phyloP scores from a whole-genome alignment of 2,888 invertebrate species.

The Danaus chrysippus region DNA sequence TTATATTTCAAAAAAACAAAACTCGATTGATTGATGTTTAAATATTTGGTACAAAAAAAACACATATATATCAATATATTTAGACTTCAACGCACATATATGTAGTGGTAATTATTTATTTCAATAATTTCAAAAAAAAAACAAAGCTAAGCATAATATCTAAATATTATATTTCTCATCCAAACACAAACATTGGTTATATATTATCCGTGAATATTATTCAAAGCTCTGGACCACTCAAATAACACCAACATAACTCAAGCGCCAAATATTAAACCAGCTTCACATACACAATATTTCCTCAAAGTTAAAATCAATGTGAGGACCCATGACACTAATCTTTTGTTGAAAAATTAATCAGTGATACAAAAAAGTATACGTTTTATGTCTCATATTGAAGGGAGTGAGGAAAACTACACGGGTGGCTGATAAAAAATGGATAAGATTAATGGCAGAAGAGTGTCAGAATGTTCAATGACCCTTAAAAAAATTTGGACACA shows the following conservation, averaged over 20 bases:
- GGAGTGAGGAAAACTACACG: neutral
- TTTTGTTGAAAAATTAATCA: neutral
- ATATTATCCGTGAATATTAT: neutral
- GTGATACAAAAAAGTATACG: no score
- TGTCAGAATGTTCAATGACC: neutral
- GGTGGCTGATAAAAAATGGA: neutral
- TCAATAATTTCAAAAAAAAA: no score
- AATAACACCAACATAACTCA: neutral
- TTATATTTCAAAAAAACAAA: no score
- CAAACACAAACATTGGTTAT: neutral
- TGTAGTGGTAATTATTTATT: no score
- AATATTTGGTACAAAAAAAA: no score
- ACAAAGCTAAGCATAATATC: neutral
- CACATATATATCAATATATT: no score
- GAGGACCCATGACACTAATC: neutral
- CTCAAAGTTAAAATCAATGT: neutral
- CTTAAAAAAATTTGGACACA: neutral
- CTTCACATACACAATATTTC: slow-evolving; percentile 1
- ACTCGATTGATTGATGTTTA: no score
- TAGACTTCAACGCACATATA: no score
- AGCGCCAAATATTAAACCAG: neutral
- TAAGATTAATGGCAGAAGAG: neutral
- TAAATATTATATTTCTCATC: neutral
- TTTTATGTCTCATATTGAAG: no score
- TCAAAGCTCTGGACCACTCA: neutral